A percentile compares a stretch with the other conserved stretches of the same genome.
phyloP scores from a whole-genome alignment of 2,113 vertebrate species.

The Brachyhypopomus gauderio region DNA sequence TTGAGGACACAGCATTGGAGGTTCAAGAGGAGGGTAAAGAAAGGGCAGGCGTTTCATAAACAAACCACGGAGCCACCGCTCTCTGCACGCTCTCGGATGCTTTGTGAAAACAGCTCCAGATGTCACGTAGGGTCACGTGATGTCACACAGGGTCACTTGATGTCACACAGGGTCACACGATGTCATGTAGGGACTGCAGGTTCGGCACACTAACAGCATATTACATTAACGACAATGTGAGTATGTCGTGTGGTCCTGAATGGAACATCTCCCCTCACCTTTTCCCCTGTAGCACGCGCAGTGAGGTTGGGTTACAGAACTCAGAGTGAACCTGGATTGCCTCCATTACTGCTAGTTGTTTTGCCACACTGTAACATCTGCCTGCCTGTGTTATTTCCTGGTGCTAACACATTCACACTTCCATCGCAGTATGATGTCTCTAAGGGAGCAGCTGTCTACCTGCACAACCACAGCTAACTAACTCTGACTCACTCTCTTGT shows the following conservation, averaged over 20 bases:
- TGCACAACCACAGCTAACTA: background rate
- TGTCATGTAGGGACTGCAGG: background rate
- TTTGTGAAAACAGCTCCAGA: background rate
- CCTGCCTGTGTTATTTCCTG: background rate
- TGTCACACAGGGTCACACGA: background rate
- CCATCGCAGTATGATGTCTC: conserved; percentile 1
- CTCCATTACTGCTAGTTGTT: conserved; percentile 4
- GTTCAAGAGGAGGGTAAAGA: background rate
- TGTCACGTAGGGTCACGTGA: too few species aligned
- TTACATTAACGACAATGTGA: background rate
- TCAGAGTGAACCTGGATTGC: background rate
- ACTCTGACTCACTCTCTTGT: background rate
- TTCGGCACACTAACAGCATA: background rate
- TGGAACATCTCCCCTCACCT: background rate
- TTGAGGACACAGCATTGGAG: background rate
- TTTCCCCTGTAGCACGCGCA: background rate
- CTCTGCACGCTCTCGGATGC: background rate
- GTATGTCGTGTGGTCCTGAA: background rate
- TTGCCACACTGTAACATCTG: conserved; percentile 8
- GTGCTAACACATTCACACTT: conserved; percentile 4
- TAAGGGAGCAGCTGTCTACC: conserved; percentile 5
- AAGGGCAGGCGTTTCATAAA: background rate
- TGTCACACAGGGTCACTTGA: too few species aligned
- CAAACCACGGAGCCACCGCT: too few species aligned
- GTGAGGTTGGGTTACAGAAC: background rate